Evolutionary conservation across 2,888 invertebrate genomes (phyloP), one percentile per base, ranked within the genome.

Genomic region (Thecocarcelia acutangulata): DNA sequence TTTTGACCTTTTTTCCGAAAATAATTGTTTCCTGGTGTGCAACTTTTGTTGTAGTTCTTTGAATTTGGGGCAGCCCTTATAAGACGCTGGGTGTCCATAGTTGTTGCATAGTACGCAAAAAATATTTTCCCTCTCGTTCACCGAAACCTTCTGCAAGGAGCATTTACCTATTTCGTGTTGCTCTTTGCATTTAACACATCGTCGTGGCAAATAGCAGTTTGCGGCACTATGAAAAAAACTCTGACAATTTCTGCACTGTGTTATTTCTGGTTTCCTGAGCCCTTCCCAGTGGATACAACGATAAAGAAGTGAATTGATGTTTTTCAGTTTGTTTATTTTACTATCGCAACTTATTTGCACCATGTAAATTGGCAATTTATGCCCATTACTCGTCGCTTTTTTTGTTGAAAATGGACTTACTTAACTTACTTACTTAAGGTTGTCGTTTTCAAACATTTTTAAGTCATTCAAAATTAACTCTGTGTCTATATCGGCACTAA

Each of bases 291-390:
- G n/a, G n/a, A 44, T 12, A 12, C 54, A 54, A 28, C 54, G 50
- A 12, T 50, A 21, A 13, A 56, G 56, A 11, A 33, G 33, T 33
- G 15, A 15, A 3, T 56, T 33, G 2, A 56, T 33, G 11, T 3
- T 9, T 46, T 28, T 42, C 0, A 15, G 11, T n/a, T 46, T 24
- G 12, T 17, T 46, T 33, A 64, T 40, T 17, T 56, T 68, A 40
- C 72, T 66, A n/a, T 81, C 74, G 15, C 59, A 21, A 3, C 24
- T 69, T 61, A 73, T 68, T 63, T 81, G 77, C 6, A 77, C 56
- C 40, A 82, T 50, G 40, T 66, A 37, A 6, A 69, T 69, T 42
- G 46, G 46, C 1, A 56, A 56, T 56, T 33, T 24, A 56, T 15
- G 37, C 3, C 33, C 42, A 33, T 56, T 33, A 4, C 15, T 28